Conservation (phyloP, 2,888 invertebrate genomes). For the Frankliniella fusca region DNA sequence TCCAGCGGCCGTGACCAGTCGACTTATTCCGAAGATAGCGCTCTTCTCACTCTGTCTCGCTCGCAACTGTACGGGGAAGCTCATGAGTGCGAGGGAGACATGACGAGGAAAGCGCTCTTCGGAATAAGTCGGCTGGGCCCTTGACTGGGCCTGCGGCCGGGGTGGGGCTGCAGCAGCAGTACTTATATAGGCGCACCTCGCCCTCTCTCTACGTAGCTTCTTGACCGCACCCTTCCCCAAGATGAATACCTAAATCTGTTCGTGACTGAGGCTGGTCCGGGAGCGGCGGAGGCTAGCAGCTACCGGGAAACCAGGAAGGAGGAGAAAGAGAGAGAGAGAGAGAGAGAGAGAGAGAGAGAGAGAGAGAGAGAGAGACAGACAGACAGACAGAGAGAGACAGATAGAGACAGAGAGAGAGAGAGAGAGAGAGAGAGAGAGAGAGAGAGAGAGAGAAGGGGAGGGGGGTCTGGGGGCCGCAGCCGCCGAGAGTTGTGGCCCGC, state of each 20-base stretch:
- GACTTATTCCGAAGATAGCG: too few relatives aligned
- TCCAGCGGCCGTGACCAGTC: too few relatives aligned
- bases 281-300: neutral
- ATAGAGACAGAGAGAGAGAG: neutral
- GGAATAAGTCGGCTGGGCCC: too few relatives aligned
- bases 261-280: neutral
- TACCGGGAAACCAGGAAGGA: neutral
- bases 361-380: neutral
- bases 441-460: neutral
- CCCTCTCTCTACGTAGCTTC: neutral
- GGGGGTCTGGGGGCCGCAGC: too few relatives aligned
- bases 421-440: neutral
- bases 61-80: too few relatives aligned
- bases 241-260: constrained; percentile 6
- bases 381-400: too few relatives aligned
- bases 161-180: neutral
- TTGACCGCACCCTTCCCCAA: neutral
- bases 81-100: too few relatives aligned
- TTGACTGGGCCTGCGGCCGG: too few relatives aligned
- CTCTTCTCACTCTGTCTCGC: too few relatives aligned
- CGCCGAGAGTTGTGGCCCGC: too few relatives aligned
- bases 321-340: neutral
- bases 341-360: neutral
- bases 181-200: neutral
- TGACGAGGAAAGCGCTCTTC: too few relatives aligned